A percentile compares a stretch with the other conserved stretches of the same genome.
phyloP scores from a whole-genome alignment of 1,140 invertebrate genomes.

The Phocides pigmalion region DNA sequence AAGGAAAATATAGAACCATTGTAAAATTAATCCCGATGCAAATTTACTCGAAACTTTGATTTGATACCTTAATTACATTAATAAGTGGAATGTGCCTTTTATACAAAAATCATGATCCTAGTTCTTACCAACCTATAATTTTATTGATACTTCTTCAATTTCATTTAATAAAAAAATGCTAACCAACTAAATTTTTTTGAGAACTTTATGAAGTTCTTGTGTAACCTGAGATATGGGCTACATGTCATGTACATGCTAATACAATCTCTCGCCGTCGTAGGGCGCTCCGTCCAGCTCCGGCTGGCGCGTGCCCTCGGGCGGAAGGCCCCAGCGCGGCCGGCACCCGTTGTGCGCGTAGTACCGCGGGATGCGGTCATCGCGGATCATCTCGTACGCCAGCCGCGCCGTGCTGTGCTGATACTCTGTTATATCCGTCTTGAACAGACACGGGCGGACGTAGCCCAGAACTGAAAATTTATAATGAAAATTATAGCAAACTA shows the following conservation, averaged over 20 bases:
- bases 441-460: conserved; percentile 59
- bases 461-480: conserved; percentile 53
- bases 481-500: conserved; percentile 14
- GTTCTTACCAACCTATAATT: too few species aligned
- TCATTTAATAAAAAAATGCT: too few species aligned
- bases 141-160: too few species aligned
- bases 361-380: conserved; percentile 60
- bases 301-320: conserved; percentile 64
- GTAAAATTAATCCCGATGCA: too few species aligned
- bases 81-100: too few species aligned
- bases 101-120: too few species aligned
- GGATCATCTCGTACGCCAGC: conserved; percentile 69
- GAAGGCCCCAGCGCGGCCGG: conserved; percentile 64
- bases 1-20: too few species aligned
- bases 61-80: too few species aligned
- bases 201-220: too few species aligned
- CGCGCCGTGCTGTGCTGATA: conserved; percentile 69
- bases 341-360: conserved; percentile 66
- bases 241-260: conserved; percentile 24
- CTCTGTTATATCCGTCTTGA: conserved; percentile 62
- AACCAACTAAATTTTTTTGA: too few species aligned
- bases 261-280: conserved; percentile 66
- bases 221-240: not conserved
- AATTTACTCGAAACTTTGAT: too few species aligned
- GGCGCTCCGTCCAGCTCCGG: conserved; percentile 68